These are phyloP conservation scores for Thripadectes ignobilis DNA, from an alignment of 2,797 vertebrate genomes.

Conservation along the genomic window DNA sequence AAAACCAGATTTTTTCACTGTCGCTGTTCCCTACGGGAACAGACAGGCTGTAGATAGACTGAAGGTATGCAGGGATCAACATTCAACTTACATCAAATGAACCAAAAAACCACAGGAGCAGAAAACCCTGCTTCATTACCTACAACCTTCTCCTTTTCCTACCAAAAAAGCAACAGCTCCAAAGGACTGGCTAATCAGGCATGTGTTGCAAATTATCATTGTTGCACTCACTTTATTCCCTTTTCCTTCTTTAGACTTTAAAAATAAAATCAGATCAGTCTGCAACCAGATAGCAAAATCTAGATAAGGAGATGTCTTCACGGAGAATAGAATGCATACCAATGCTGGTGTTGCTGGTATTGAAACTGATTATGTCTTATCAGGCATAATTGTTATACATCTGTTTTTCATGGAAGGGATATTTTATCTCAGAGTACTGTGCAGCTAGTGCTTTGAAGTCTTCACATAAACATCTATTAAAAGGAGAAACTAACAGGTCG, in stretches of 20 bases:
- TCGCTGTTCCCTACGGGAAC: background rate
- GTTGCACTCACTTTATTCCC: background rate
- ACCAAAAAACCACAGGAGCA: background rate
- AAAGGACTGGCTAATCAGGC: background rate
- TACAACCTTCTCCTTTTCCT: background rate
- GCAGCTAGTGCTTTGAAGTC: background rate
- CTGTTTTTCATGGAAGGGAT: background rate
- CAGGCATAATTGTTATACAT: background rate
- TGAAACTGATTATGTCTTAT: background rate
- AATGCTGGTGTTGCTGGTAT: background rate
- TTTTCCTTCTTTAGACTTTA: background rate
- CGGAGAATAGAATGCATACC: background rate
- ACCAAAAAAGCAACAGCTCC: background rate
- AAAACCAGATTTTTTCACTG: background rate
- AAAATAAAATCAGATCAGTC: background rate
- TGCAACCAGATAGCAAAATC: background rate
- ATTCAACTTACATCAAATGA: background rate
- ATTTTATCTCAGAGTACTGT: background rate
- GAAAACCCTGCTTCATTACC: background rate
- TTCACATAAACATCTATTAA: background rate
- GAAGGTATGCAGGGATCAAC: background rate
- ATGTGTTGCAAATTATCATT: background rate
- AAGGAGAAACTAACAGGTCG: background rate
- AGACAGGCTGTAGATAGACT: background rate
- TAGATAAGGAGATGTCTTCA: background rate